Conservation (phyloP, 2,113 vertebrate species). For the Bostrychus sinensis region DNA sequence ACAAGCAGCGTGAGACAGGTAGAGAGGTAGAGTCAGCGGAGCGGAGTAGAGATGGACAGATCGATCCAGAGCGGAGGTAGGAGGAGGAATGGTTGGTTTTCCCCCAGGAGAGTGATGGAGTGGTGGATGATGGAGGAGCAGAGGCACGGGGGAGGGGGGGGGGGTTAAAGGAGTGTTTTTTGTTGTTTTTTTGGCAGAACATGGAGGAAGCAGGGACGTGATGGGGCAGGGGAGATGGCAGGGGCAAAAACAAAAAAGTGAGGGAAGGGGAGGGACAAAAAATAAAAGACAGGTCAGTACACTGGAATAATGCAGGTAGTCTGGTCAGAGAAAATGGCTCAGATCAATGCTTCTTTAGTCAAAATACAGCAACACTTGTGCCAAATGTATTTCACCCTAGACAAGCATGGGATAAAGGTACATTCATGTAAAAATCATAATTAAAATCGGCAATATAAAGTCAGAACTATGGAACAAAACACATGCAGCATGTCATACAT, state of each 20-base stretch:
- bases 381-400: constrained; percentile 91
- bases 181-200: constrained; percentile 5
- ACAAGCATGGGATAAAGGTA: constrained; percentile 90
- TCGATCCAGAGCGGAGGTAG: constrained; percentile 99
- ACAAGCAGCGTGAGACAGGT: constrained; percentile 99
- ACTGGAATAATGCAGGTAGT: constrained; percentile 96
- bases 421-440: constrained; percentile 85
- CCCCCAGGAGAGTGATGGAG: constrained; percentile 99
- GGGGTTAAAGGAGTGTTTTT: constrained; percentile 52
- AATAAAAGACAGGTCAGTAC: constrained; percentile 99
- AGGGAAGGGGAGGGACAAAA: constrained; percentile 93
- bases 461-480: constrained; percentile 69
- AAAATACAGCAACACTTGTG: constrained; percentile 87
- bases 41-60: constrained; percentile 97
- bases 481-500: constrained; percentile 87
- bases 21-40: constrained; percentile 93
- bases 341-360: constrained; percentile 90
- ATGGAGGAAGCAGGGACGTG: constrained; percentile 79
- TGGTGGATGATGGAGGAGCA: constrained; percentile 94
- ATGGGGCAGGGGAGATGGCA: constrained; percentile 88
- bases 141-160: constrained; percentile 78
- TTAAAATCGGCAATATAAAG: constrained; percentile 55
- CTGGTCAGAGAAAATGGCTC: constrained; percentile 98
- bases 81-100: constrained; percentile 77
- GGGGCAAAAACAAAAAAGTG: constrained; percentile 87